phyloP scores from a whole-genome alignment of 2,888 invertebrate genomes.

The Luffia ferchaultella region DNA sequence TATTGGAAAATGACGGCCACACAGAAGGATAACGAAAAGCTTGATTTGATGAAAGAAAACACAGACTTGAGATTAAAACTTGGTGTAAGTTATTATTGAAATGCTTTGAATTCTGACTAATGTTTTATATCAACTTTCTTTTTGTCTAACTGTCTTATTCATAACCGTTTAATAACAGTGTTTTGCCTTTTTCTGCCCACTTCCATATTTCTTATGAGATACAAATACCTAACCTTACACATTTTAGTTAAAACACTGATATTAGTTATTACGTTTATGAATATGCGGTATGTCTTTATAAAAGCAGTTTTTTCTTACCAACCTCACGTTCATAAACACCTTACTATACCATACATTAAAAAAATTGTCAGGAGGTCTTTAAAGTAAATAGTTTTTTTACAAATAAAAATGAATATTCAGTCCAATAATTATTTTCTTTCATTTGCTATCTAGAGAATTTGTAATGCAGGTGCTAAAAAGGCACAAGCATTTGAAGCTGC shows the following conservation, averaged over 20 bases:
- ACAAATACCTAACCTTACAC: too few relatives aligned
- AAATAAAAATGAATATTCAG: background rate
- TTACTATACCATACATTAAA: too few relatives aligned
- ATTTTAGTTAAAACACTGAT: background rate
- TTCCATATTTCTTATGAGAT: too few relatives aligned
- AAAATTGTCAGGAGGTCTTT: too few relatives aligned
- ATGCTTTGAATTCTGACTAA: too few relatives aligned
- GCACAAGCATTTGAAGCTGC: slow-evolving; percentile 35
- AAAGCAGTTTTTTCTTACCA: too few relatives aligned
- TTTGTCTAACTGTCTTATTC: too few relatives aligned
- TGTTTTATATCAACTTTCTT: too few relatives aligned
- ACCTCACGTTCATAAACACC: too few relatives aligned
- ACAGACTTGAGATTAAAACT: slow-evolving; percentile 47
- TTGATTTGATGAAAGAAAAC: slow-evolving; percentile 45
- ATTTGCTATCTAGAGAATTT: slow-evolving; percentile 34
- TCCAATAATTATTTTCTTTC: background rate
- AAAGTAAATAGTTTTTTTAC: background rate
- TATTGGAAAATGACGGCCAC: slow-evolving; percentile 47
- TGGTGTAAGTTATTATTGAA: slow-evolving; percentile 40
- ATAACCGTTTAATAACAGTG: too few relatives aligned
- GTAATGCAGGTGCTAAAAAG: slow-evolving; percentile 33
- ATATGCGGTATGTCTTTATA: too few relatives aligned
- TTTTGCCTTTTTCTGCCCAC: background rate
- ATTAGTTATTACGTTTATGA: background rate
- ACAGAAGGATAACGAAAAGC: slow-evolving; percentile 43